A percentile compares a stretch with the other conserved stretches of the same genome.
These are phyloP conservation scores for Drosophila trichaetosa DNA, from an alignment of 2,888 invertebrate genomes.

Conservation along the genomic window DNA sequence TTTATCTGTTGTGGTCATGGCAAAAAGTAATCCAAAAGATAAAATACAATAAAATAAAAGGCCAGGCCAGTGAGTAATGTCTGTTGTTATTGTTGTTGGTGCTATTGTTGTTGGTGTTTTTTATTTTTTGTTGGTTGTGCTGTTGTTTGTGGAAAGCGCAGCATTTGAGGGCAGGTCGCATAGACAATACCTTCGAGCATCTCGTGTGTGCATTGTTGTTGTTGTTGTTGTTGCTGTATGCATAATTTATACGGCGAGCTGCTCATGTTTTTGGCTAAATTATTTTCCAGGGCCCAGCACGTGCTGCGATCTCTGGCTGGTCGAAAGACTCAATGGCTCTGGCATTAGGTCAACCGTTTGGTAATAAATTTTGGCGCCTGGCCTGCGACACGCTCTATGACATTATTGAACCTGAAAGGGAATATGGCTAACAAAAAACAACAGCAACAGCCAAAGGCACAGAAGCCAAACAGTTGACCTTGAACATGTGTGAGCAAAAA, in stretches of 20 bases:
- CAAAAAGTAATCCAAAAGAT: conserved; percentile 79
- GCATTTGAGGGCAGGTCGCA: conserved; percentile 69
- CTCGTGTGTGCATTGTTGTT: conserved; percentile 26
- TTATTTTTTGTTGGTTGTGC: conserved; percentile 9
- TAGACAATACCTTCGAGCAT: conserved; percentile 73
- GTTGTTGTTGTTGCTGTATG: conserved; percentile 47
- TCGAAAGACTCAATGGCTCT: conserved; percentile 41
- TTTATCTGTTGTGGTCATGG: conserved; percentile 80
- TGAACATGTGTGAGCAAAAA: conserved; percentile 41
- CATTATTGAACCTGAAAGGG: conserved; percentile 76
- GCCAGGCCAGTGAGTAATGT: conserved; percentile 74
- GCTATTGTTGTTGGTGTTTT: conserved; percentile 11
- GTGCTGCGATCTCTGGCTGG: conserved; percentile 48
- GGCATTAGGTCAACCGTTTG: conserved; percentile 67
- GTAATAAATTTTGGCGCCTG: conserved; percentile 75
- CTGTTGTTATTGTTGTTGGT: conserved; percentile 33
- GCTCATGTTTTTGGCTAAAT: conserved; percentile 77
- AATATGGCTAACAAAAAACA: conserved; percentile 53
- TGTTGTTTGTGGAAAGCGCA: conserved; percentile 38
- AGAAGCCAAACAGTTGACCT: conserved; percentile 67
- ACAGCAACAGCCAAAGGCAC: conserved; percentile 41
- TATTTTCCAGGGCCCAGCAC: conserved; percentile 68
- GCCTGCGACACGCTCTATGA: conserved; percentile 75
- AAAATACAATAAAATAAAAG: conserved; percentile 80
- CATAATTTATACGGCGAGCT: conserved; percentile 73